phyloP scores from a whole-genome alignment of 1,140 invertebrate species.

The Drosophila miranda region DNA sequence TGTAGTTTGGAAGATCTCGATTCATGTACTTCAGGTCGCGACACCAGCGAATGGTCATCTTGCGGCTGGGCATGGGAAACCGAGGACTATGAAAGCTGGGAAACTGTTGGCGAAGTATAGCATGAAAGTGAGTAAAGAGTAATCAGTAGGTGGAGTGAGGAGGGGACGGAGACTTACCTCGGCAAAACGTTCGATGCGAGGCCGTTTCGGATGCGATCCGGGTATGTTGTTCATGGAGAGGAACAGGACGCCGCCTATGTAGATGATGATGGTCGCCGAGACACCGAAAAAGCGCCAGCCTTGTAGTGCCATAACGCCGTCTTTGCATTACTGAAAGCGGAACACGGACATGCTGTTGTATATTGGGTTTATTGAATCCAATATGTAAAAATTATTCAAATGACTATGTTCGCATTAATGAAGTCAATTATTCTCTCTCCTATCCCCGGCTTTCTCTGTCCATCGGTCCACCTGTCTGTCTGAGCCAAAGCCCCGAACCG shows the following conservation, averaged over 20 bases:
- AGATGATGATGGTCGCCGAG: conserved; percentile 83
- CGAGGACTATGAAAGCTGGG: conserved; percentile 76
- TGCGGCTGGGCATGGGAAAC: conserved; percentile 69
- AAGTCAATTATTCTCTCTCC: conserved; percentile 29
- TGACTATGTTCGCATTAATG: conserved; percentile 43
- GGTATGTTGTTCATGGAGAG: conserved; percentile 84
- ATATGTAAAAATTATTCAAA: conserved; percentile 44
- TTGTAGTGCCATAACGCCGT: conserved; percentile 81
- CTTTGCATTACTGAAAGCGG: conserved; percentile 76
- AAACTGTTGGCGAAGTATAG: conserved; percentile 23
- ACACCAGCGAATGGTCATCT: conserved; percentile 79
- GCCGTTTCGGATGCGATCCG: conserved; percentile 81
- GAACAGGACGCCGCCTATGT: conserved; percentile 84
- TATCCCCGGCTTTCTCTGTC: neutral
- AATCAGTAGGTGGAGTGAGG: neutral
- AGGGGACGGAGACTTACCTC: conserved; percentile 54
- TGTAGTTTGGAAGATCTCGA: conserved; percentile 69
- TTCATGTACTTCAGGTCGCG: conserved; percentile 76
- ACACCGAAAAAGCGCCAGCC: conserved; percentile 84
- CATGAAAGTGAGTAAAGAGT: neutral
- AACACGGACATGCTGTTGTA: conserved; percentile 1
- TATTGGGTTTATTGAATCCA: conserved; percentile 9
- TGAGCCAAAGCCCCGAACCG: too few species aligned
- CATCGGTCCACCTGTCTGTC: neutral
- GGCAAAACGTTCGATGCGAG: conserved; percentile 64